A percentile compares a stretch with the other conserved stretches of the same genome.
Conservation (phyloP, 2,797 vertebrate genomes). For the Fringilla coelebs region DNA sequence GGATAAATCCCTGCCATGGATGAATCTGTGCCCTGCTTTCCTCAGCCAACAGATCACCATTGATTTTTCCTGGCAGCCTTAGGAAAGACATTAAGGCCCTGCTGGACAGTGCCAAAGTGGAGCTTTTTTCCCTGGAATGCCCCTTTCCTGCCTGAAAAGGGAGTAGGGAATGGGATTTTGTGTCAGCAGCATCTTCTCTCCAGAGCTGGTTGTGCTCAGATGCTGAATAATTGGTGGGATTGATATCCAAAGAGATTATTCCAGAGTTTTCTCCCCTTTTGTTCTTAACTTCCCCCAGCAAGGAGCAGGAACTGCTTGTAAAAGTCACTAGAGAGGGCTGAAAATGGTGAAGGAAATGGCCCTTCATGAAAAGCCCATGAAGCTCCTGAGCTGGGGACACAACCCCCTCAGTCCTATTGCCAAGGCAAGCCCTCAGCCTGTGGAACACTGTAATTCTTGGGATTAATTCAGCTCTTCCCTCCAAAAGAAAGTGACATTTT, state of each 20-base stretch:
- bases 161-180: neutral
- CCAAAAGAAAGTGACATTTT: neutral
- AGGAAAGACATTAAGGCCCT: neutral
- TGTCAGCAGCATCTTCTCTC: neutral
- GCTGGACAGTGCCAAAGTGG: neutral
- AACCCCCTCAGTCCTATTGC: neutral
- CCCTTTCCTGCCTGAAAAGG: neutral
- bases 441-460: neutral
- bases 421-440: too few relatives aligned
- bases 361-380: neutral
- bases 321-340: neutral
- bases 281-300: neutral
- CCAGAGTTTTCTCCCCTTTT: neutral
- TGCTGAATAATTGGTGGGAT: neutral
- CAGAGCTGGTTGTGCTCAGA: neutral
- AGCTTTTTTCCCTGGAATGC: neutral
- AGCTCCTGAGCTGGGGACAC: neutral
- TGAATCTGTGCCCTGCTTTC: neutral
- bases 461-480: neutral
- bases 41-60: neutral
- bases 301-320: neutral
- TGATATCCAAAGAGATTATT: neutral
- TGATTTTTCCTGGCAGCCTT: neutral
- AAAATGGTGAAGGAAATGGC: neutral
- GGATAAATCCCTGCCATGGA: fast-evolving